A percentile compares a stretch with the other conserved stretches of the same genome.
These are phyloP conservation scores for Myrmecophaga tridactyla DNA, from an alignment of 2,113 vertebrate species.

Conservation along the genomic window DNA sequence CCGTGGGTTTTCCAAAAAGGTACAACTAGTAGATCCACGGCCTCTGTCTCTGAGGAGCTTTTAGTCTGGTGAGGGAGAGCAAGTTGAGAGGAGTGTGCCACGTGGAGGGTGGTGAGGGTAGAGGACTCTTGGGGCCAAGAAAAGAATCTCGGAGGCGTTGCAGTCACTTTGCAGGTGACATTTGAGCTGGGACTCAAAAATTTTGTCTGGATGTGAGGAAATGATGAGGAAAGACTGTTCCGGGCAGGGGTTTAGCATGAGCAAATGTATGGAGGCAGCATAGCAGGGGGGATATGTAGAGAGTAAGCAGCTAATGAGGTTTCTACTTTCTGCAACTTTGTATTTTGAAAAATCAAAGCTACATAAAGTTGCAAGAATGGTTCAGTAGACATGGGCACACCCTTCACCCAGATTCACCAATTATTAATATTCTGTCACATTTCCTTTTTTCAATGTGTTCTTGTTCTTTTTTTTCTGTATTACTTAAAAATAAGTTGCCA, in stretches of 20 bases:
- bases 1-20: not conserved
- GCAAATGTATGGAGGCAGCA: not conserved
- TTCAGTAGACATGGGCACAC: not conserved
- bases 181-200: not conserved
- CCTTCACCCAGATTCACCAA: not conserved
- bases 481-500: not conserved
- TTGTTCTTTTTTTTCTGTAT: not conserved
- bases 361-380: not conserved
- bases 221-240: not conserved
- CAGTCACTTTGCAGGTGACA: not conserved
- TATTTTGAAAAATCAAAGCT: not conserved
- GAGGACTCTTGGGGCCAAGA: not conserved
- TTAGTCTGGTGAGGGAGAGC: not conserved
- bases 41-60: not conserved
- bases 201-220: not conserved
- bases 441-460: not conserved
- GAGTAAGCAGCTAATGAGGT: not conserved
- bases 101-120: not conserved
- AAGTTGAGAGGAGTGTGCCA: not conserved
- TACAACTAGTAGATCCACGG: not conserved
- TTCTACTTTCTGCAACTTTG: not conserved
- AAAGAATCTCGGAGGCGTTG: not conserved
- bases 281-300: no score
- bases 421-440: not conserved
- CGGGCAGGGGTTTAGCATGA: not conserved